A percentile compares a stretch with the other conserved stretches of the same genome.
phyloP scores from a whole-genome alignment of 2,888 invertebrate species.

The Trichacis sp. region DNA sequence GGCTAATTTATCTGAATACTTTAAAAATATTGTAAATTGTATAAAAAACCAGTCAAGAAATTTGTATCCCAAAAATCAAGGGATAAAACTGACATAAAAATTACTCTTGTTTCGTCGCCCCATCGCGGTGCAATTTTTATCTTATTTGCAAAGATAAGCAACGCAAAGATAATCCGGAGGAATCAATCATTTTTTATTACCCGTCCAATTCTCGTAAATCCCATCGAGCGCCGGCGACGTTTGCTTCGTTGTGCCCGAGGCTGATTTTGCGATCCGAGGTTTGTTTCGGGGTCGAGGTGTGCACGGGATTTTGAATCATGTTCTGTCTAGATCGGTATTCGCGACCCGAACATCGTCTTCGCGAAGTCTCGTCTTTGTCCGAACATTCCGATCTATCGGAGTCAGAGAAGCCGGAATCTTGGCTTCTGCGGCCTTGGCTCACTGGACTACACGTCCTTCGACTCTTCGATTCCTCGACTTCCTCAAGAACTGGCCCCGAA shows the following conservation, averaged over 20 bases:
- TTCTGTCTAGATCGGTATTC: slow-evolving; percentile 26
- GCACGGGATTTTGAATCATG: slow-evolving; percentile 48
- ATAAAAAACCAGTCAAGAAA: no score
- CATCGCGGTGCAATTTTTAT: no score
- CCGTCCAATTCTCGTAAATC: slow-evolving; percentile 28
- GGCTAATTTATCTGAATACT: no score
- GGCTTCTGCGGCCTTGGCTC: slow-evolving; percentile 73
- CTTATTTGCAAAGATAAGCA: no score
- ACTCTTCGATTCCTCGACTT: slow-evolving; percentile 10
- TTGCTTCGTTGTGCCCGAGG: neutral
- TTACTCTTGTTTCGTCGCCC: no score
- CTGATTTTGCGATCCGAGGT: slow-evolving; percentile 3
- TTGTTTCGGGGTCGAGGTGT: slow-evolving; percentile 60
- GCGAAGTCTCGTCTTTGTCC: slow-evolving; percentile 29
- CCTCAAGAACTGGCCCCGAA: neutral
- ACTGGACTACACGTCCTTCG: slow-evolving; percentile 46
- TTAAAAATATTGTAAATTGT: no score
- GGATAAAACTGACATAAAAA: no score
- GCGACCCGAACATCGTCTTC: slow-evolving; percentile 31
- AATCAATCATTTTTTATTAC: slow-evolving; percentile 9
- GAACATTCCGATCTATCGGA: slow-evolving; percentile 75
- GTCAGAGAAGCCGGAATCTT: slow-evolving; percentile 86
- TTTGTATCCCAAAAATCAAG: no score
- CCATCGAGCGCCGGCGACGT: slow-evolving; percentile 27
- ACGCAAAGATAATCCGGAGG: no score